Percentiles rank a stretch among this genome's conserved stretches.
Evolutionary conservation across 2,797 vertebrate genomes (phyloP).

Genomic region (Ctenosaura bakeri): DNA sequence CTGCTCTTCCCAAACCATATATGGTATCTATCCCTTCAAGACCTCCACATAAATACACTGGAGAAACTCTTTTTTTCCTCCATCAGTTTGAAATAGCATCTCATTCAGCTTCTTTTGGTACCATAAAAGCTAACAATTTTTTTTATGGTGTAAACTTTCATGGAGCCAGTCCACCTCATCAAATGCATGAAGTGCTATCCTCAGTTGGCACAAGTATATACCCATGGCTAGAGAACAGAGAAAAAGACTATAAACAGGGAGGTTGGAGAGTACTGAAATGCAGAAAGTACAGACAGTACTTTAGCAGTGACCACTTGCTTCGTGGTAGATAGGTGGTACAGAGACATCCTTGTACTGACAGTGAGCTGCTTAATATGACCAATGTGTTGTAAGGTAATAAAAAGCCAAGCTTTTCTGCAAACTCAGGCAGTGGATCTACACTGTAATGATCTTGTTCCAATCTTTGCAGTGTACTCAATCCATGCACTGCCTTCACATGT

Average conservation of each 20-base stretch:
- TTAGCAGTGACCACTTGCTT: neutral
- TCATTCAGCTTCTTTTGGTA: no score
- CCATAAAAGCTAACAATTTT: neutral
- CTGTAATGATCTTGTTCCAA: neutral
- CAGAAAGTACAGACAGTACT: constrained; percentile 3
- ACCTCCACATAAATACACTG: no score
- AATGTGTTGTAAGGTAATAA: neutral
- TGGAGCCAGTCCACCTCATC: neutral
- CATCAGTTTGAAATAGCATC: no score
- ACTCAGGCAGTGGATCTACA: neutral
- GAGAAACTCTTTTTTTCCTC: no score
- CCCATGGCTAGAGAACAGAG: no score
- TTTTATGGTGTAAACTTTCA: neutral
- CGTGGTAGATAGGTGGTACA: neutral
- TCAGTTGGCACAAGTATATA: neutral
- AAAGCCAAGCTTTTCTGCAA: neutral
- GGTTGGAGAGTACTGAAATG: neutral
- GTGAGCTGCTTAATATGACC: neutral
- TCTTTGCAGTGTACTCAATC: neutral
- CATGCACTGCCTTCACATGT: neutral
- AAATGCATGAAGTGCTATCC: neutral
- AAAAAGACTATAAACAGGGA: neutral
- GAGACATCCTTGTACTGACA: neutral
- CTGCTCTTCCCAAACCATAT: no score
- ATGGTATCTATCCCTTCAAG: no score